Percentiles rank a stretch among this genome's conserved stretches.
Conservation (phyloP, 2,797 vertebrate genomes). For the Carapus acus region DNA sequence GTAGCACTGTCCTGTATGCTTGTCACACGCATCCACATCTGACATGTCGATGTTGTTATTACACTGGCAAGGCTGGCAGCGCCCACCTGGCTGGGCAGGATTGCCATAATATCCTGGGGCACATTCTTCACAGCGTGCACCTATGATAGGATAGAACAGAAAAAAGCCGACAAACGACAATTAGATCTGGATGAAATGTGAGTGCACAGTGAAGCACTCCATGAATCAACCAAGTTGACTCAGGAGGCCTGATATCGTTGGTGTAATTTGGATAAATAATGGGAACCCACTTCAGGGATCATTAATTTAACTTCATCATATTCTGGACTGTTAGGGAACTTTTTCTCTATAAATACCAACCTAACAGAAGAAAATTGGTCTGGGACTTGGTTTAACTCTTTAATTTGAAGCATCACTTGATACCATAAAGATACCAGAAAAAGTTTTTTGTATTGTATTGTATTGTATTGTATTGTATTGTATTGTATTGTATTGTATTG, state of each 20-base stretch:
- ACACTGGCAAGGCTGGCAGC: constrained; percentile 86
- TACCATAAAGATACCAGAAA: not conserved
- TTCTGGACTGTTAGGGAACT: not conserved
- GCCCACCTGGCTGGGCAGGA: constrained; percentile 78
- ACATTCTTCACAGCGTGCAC: constrained; percentile 87
- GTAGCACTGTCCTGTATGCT: constrained; percentile 79
- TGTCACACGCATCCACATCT: constrained; percentile 80
- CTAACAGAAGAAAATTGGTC: constrained; percentile 3
- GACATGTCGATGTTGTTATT: constrained; percentile 87
- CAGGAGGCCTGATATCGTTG: not conserved
- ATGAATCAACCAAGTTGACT: too few relatives aligned
- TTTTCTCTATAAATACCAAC: not conserved
- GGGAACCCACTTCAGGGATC: not conserved
- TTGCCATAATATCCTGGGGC: constrained; percentile 89
- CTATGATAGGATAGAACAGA: constrained; percentile 56
- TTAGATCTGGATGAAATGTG: not conserved
- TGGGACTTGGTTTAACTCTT: constrained; percentile 1
- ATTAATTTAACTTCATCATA: not conserved
- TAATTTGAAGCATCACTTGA: not conserved
- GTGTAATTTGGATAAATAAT: not conserved
- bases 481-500: too few relatives aligned
- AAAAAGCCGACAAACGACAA: not conserved
- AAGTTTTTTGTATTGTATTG: not conserved
- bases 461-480: too few relatives aligned
- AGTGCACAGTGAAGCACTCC: not conserved